phyloP scores from a whole-genome alignment of 92 coral and sea anemone genomes.

The Micromussa lordhowensis region DNA sequence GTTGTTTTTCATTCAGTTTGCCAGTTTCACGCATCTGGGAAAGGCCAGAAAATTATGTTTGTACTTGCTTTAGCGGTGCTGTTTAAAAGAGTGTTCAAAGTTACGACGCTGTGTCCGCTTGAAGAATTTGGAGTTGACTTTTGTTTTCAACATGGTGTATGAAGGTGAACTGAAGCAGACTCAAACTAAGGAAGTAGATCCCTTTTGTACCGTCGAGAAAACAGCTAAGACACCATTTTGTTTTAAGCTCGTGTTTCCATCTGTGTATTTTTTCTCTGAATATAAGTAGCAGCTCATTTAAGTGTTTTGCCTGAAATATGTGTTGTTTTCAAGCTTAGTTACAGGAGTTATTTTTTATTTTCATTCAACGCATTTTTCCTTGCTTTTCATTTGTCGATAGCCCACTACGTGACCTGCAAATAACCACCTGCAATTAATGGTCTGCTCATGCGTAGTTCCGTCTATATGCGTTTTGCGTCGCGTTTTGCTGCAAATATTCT shows the following conservation, averaged over 20 bases:
- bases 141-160: not conserved
- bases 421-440: too few relatives aligned
- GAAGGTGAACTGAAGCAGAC: not conserved
- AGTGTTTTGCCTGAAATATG: not conserved
- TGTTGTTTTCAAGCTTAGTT: not conserved
- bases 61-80: not conserved
- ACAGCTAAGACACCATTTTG: not conserved
- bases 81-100: not conserved
- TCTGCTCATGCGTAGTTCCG: too few relatives aligned
- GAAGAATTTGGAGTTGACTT: not conserved
- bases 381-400: too few relatives aligned
- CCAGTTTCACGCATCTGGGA: not conserved
- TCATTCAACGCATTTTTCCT: too few relatives aligned
- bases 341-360: not conserved
- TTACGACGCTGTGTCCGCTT: not conserved
- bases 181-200: too few relatives aligned
- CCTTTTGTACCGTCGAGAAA: not conserved
- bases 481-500: too few relatives aligned
- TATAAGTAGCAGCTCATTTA: not conserved
- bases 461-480: too few relatives aligned
- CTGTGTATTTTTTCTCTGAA: not conserved
- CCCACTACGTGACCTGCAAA: too few relatives aligned
- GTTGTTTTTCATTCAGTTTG: not conserved
- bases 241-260: not conserved
- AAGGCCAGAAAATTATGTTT: too few relatives aligned